A percentile compares a stretch with the other conserved stretches of the same genome.
These are phyloP conservation scores for Paramormyrops hopkinsi DNA, from an alignment of 2,797 vertebrate species.

Conservation along the genomic window DNA sequence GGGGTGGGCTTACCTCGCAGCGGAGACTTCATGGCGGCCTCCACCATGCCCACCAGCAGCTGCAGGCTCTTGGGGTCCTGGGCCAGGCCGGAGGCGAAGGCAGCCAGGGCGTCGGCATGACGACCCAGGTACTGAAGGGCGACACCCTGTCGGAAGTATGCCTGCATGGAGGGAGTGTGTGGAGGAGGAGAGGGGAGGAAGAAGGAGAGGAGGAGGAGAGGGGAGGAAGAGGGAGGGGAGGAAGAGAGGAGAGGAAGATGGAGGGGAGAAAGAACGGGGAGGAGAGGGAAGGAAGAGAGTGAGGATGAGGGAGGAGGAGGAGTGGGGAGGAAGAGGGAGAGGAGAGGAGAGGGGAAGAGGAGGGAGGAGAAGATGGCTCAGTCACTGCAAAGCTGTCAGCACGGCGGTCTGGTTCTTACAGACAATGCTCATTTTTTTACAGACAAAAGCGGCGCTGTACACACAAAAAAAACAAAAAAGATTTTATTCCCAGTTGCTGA, in stretches of 20 bases:
- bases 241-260: neutral
- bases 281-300: neutral
- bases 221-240: slow-evolving; percentile 19
- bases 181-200: neutral
- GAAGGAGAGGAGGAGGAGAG: neutral
- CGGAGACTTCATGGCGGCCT: slow-evolving; percentile 97
- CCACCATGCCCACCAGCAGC: slow-evolving; percentile 95
- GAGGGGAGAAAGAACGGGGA: neutral
- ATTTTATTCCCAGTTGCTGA: neutral
- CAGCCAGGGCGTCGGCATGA: slow-evolving; percentile 95
- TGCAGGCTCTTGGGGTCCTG: slow-evolving; percentile 99
- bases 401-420: neutral
- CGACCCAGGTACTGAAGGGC: slow-evolving; percentile 99
- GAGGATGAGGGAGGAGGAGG: neutral
- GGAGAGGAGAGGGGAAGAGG: neutral
- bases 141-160: slow-evolving; percentile 99
- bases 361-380: neutral
- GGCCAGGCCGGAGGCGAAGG: slow-evolving; percentile 92
- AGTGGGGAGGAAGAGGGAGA: neutral
- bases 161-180: slow-evolving; percentile 58
- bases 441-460: neutral
- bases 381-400: neutral
- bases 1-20: slow-evolving; percentile 66
- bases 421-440: neutral
- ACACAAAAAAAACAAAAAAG: neutral